phyloP scores from a whole-genome alignment of 2,888 invertebrate species.

The Scaptomyza tumidula region DNA sequence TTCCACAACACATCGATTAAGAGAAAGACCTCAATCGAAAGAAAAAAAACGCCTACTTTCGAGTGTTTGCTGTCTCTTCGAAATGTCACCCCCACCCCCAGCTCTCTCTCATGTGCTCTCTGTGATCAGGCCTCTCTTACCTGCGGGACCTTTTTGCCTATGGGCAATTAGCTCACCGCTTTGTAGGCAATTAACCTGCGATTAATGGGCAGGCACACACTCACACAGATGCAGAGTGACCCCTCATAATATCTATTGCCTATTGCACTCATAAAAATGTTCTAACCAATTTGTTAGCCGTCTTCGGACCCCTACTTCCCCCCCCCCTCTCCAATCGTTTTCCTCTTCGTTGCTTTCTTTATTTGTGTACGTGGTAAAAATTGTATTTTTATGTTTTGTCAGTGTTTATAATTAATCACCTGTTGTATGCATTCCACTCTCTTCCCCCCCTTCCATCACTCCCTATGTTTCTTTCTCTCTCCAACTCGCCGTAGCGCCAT shows the following conservation, averaged over 20 bases:
- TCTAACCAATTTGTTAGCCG: constrained; percentile 67
- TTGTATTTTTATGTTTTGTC: constrained; percentile 81
- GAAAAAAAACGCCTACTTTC: constrained; percentile 18
- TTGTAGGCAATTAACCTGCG: constrained; percentile 78
- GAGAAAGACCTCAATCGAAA: constrained; percentile 13
- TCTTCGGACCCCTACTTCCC: constrained; percentile 24
- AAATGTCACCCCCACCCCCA: constrained; percentile 21
- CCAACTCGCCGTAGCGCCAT: constrained; percentile 64
- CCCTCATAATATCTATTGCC: constrained; percentile 45
- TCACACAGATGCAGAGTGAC: constrained; percentile 26
- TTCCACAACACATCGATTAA: constrained; percentile 6
- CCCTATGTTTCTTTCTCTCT: not conserved
- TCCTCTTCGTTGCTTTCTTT: constrained; percentile 26
- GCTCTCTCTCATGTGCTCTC: not conserved
- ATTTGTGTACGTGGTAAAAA: constrained; percentile 71
- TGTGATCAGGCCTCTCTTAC: constrained; percentile 20
- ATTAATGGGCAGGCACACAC: constrained; percentile 68
- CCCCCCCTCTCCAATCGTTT: not conserved
- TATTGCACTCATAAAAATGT: constrained; percentile 66
- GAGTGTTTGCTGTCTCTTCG: constrained; percentile 13
- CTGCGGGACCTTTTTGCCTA: constrained; percentile 48
- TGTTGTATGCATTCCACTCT: constrained; percentile 65
- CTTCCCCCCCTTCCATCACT: not conserved
- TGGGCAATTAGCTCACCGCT: constrained; percentile 74
- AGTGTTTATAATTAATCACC: constrained; percentile 81